Evolutionary conservation across 2,113 vertebrate genomes (phyloP), one percentile per base, ranked within the genome.

Genomic region (Pachycephala philippinensis): DNA sequence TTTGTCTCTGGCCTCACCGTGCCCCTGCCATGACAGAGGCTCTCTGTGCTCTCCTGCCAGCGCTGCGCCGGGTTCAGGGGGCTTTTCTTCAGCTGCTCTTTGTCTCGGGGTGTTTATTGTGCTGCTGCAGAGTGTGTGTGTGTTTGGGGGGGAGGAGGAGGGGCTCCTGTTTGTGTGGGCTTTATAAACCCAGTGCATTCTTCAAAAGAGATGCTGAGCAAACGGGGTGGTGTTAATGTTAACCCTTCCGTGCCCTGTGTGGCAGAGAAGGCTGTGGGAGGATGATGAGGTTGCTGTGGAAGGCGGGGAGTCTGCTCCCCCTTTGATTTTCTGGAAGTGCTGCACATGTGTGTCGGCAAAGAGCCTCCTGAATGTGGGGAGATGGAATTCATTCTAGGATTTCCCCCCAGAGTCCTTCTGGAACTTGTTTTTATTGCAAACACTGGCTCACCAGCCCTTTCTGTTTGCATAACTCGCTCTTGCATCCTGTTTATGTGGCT

Each of bases 1-100:
- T 97, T 98, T 98, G 97, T 98, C 76, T 94, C 82, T 63, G 83
- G 96, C 95, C 93, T 94, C 93, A 97, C 93, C 93, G 17, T 93
- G 95, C 59, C 91, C 93, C 92, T 83, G 84, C 89, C 86, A 45
- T 72, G 93, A 95, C 96, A 96, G 97, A 97, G 84, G 60, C 68
- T 84, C 77, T 97, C 96, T 97, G 95, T 97, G 91, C 92, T 95
- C 91, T 76, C 81, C 87, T 91, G 81, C 82, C 77, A 94, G 88
- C 31, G 30, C 93, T 75, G 66, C 17, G 56, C 86, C 2, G 79
- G 39, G 50, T 61, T 72, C 85, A 84, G 94, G 94, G 95, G 92
- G 68, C 84, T 94, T 95, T 96, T 96, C 90, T 94, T 96, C 93
- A 83, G 85, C 85, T 91, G 60, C 93, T 96, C 90, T 96, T 97